Evolutionary conservation across 2,888 invertebrate species (phyloP), one percentile per base, ranked within the genome.

Genomic region (Protodeltote pygarga): DNA sequence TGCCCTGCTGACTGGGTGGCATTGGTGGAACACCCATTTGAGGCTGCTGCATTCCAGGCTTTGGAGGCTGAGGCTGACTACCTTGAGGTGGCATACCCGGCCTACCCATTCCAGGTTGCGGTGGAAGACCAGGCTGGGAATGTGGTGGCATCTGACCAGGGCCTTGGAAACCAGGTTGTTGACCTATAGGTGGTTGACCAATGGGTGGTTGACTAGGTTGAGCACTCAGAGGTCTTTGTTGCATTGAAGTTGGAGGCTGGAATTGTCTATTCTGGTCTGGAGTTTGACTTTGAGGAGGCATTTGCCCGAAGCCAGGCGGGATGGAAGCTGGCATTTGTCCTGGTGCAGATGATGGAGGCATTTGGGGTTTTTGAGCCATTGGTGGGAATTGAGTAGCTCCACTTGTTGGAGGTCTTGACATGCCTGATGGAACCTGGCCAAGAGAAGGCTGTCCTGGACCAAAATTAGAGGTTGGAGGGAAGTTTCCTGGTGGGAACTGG

Each of bases 401-500:
- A 44, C 76, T 81, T 2, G 73, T 74, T 45, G 82, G 80, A 31
- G 69, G 71, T 24, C 77, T 71, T 14, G 63, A 63, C 63, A 75
- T 70, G 13, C 64, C 59, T 53, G 65, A 66, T n/a, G 70, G 71
- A 41, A 57, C 53, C 33, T 75, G 75, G 15, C 69, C 69, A 25
- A 70, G 71, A 1, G 77, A 79, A 20, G 70, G 58, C 20, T 70
- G 71, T n/a, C 76, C 74, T 3, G 73, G 71, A 3, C 73, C 67
- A 53, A 67, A 83, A 55, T 80, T 88, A 4, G 85, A 73, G 4
- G 78, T 67, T 8, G 81, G 81, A 21, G 87, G 79, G 45, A 79
- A 83, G 21, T 73, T 70, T 8, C 79, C 79, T 10, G 79, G 79
- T 3, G 81, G 83, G 44, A 77, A 78, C 50, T 81, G 79, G 2